Conservation (phyloP, 2,888 invertebrate genomes). For the Ectropis crepuscularia region DNA sequence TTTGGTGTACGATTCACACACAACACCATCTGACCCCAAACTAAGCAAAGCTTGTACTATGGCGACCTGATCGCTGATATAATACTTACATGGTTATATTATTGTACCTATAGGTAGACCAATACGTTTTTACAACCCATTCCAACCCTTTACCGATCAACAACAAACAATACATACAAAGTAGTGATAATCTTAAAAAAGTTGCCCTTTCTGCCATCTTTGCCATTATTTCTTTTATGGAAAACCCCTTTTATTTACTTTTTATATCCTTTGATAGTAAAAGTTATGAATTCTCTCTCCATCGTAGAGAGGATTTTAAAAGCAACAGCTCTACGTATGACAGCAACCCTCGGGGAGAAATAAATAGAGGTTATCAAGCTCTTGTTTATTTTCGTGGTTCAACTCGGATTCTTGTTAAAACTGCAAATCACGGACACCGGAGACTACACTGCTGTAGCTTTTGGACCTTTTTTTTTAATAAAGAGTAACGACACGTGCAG, state of each 20-base stretch:
- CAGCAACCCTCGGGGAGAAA: slow-evolving; percentile 31
- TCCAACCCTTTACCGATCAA: too few relatives aligned
- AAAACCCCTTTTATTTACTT: slow-evolving; percentile 10
- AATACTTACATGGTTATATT: too few relatives aligned
- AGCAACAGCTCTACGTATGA: slow-evolving; percentile 4
- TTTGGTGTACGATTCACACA: too few relatives aligned
- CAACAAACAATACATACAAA: neutral
- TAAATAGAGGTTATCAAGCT: slow-evolving; percentile 38
- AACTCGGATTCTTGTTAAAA: slow-evolving; percentile 39
- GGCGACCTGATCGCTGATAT: too few relatives aligned
- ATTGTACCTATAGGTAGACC: too few relatives aligned
- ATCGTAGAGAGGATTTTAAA: neutral
- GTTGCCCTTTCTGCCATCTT: slow-evolving; percentile 5
- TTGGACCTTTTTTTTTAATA: slow-evolving; percentile 19
- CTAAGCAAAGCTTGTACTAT: too few relatives aligned
- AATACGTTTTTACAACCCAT: too few relatives aligned
- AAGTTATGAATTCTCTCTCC: slow-evolving; percentile 4
- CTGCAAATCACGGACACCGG: slow-evolving; percentile 38
- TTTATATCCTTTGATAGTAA: slow-evolving; percentile 15
- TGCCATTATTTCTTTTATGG: slow-evolving; percentile 7
- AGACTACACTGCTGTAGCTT: slow-evolving; percentile 34
- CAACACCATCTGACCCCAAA: too few relatives aligned
- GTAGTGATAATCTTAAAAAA: neutral
- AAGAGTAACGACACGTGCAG: too few relatives aligned
- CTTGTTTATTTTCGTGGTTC: slow-evolving; percentile 36